Base-by-base conservation (phyloP, 30 jellyfish, hydroid and myxozoan genomes). In the Mastigias papua region DNA sequence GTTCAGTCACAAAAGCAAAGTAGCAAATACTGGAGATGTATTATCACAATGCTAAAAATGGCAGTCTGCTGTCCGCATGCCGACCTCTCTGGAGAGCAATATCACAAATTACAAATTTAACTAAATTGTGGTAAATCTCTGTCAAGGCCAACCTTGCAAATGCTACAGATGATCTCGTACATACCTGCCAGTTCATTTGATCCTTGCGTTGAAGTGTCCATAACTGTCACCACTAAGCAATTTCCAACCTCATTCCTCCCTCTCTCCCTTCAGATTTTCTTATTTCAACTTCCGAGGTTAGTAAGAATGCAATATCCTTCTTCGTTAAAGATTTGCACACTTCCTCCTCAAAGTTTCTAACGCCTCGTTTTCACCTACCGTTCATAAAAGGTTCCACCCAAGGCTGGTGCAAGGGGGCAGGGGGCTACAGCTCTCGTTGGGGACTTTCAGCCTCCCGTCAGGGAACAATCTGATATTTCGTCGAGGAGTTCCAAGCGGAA, bases 331-430 rank as follows among this genome's bases (percentile, higher is more conserved):
- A 23, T 48, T 32, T 57, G 58, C 65, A 34, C 34, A 77, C 88
- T 77, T 77, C 88, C 88, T 77, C 58, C 88, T 77, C 88, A 77
- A 77, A 77, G 8, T 60, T 60, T 64, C 60, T 0, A 26, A 42
- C 42, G 88, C 88, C 88, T 77, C 88, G 88, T 77, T 77, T 57
- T 62, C 78, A 48, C 31, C 42, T 33, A 8, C 42, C 37, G 2
- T 23, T 1, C 37, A 7, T 2, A 23, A 11, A 63, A 9, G 74
- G 74, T 26, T 26, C 20, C 74, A 63, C 74, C 74, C 67, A 17
- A 17, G 27, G 5, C 67, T 4, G 5, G 17, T 21, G 25, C 4
- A 17, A 17, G 67, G 67, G 54, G 54, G 54, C 10, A 37, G 54
- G 54, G 54, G 54, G 54, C 54, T 37, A 37, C 54, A 37, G 54